Percentiles rank a stretch among this genome's conserved stretches.
phyloP scores from a whole-genome alignment of 2,113 vertebrate species.

The Muntiacus reevesi region DNA sequence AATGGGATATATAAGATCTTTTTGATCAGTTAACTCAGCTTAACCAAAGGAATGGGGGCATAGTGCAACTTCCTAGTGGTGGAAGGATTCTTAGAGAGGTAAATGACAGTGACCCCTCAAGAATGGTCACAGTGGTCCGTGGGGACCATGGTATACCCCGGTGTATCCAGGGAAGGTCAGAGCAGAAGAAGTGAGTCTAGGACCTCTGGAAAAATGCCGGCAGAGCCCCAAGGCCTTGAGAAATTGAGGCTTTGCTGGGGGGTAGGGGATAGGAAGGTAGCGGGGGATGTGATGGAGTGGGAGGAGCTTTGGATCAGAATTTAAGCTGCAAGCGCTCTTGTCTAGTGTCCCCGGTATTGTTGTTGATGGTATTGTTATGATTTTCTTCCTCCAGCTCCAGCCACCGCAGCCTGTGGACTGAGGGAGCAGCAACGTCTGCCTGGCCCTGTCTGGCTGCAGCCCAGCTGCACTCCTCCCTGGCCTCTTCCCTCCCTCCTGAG shows the following conservation, averaged over 20 bases:
- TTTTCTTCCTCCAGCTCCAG: constrained; percentile 26
- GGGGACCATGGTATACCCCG: background rate
- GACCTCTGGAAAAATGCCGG: background rate
- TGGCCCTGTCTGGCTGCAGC: background rate
- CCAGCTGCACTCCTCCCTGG: background rate
- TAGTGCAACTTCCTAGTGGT: background rate
- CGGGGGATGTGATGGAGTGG: rapidly evolving
- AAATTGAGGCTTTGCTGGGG: background rate
- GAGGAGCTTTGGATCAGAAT: background rate
- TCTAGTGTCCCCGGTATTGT: background rate
- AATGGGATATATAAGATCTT: background rate
- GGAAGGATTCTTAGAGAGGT: background rate
- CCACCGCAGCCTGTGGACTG: background rate
- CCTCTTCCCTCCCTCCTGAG: background rate
- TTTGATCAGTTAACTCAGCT: background rate
- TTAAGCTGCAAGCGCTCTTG: background rate
- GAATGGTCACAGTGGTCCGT: rapidly evolving
- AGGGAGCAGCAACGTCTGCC: background rate
- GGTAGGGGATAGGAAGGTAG: rapidly evolving
- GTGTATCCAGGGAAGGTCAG: background rate
- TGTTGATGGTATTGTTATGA: background rate
- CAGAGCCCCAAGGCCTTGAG: background rate
- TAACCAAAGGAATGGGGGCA: background rate
- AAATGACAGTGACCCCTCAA: background rate
- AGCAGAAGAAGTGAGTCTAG: background rate